Evolutionary conservation across 1,140 invertebrate species (phyloP).

Genomic region (Leptinotarsa texana): DNA sequence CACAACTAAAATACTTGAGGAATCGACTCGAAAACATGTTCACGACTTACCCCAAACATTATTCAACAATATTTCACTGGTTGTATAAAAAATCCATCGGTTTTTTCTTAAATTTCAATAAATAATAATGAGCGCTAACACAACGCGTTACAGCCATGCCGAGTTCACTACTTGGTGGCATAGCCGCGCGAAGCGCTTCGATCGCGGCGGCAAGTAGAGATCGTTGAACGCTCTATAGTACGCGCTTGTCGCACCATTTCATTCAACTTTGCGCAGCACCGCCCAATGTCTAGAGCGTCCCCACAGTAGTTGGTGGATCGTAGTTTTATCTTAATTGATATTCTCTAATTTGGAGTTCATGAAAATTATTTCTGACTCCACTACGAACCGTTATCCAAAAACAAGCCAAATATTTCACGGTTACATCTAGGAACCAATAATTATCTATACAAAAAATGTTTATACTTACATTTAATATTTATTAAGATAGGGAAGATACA

Average conservation of each 20-base stretch:
- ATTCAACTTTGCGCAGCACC: constrained; percentile 49
- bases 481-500: not conserved
- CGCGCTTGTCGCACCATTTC: constrained; percentile 43
- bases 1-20: constrained; percentile 9
- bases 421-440: no score
- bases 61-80: constrained; percentile 16
- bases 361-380: no score
- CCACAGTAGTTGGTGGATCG: constrained; percentile 12
- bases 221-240: constrained; percentile 51
- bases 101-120: constrained; percentile 33
- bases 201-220: constrained; percentile 40
- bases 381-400: no score
- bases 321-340: constrained; percentile 2
- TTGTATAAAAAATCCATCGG: constrained; percentile 28
- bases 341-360: not conserved
- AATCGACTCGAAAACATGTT: constrained; percentile 11
- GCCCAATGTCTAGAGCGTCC: constrained; percentile 44
- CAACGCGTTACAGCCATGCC: constrained; percentile 42
- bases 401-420: no score
- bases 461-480: not conserved
- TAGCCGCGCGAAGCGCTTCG: constrained; percentile 42
- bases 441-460: no score
- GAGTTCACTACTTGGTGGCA: constrained; percentile 42
- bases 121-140: constrained; percentile 39
- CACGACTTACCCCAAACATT: constrained; percentile 23